A percentile compares a stretch with the other conserved stretches of the same genome.
These are phyloP conservation scores for Harpagifer antarcticus DNA, from an alignment of 2,797 vertebrate genomes.

Conservation along the genomic window DNA sequence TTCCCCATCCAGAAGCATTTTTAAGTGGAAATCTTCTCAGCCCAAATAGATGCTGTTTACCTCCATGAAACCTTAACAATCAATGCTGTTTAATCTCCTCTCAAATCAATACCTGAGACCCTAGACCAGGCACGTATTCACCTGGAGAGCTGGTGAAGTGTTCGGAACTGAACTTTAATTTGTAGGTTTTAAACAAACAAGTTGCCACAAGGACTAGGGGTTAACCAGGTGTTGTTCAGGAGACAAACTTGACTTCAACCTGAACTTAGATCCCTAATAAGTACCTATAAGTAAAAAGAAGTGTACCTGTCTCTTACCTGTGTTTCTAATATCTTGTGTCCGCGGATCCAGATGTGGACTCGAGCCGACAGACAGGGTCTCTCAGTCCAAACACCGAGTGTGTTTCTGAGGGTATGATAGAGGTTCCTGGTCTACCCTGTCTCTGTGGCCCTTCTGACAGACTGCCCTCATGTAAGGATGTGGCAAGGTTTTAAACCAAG, in stretches of 20 bases:
- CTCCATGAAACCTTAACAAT: neutral
- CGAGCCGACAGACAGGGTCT: slow-evolving; percentile 11
- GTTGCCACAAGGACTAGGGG: neutral
- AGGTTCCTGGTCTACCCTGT: slow-evolving; percentile 47
- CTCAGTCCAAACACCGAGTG: slow-evolving; percentile 31
- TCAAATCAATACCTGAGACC: neutral
- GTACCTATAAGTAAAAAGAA: slow-evolving; percentile 17
- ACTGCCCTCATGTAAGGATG: slow-evolving; percentile 51
- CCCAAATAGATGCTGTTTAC: neutral
- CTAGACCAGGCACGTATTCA: neutral
- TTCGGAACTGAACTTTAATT: slow-evolving; percentile 26
- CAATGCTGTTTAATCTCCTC: neutral
- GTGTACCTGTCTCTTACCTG: slow-evolving; percentile 66
- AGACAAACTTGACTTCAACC: slow-evolving; percentile 42
- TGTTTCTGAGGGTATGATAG: slow-evolving; percentile 9
- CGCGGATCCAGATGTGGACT: slow-evolving; percentile 51
- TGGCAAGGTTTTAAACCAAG: slow-evolving; percentile 73
- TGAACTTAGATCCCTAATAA: slow-evolving; percentile 49
- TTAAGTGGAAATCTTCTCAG: neutral
- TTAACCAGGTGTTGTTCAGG: slow-evolving; percentile 48
- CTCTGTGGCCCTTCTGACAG: slow-evolving; percentile 55
- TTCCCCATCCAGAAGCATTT: neutral
- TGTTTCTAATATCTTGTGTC: slow-evolving; percentile 21
- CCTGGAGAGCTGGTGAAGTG: slow-evolving; percentile 9
- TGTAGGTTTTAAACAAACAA: slow-evolving; percentile 32